Evolutionary conservation across 2,888 invertebrate species (phyloP).

Genomic region (Serrognathus titanus): DNA sequence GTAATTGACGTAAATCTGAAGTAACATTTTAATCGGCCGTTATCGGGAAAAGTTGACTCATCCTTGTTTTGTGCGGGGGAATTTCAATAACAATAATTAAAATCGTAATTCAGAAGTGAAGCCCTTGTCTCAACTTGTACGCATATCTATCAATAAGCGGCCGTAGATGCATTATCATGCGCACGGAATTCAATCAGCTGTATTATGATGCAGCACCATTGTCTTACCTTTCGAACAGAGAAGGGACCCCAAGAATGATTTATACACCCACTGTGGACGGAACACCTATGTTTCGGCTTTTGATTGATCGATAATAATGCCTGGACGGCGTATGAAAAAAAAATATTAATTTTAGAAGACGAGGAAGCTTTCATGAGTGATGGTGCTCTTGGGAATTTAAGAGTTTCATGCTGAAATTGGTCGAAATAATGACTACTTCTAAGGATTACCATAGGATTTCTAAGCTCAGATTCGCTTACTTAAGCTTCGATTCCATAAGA

Average conservation of each 20-base stretch:
- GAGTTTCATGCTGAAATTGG: too few relatives aligned
- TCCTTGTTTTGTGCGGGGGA: background rate
- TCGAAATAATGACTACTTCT: too few relatives aligned
- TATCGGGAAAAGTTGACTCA: too few relatives aligned
- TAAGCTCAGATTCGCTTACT: too few relatives aligned
- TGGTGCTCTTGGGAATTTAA: too few relatives aligned
- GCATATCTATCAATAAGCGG: constrained; percentile 6
- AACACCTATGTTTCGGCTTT: constrained; percentile 8
- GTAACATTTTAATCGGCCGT: too few relatives aligned
- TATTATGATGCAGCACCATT: constrained; percentile 7
- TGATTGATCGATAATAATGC: constrained; percentile 11
- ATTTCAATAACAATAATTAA: constrained; percentile 10
- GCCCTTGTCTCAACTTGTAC: constrained; percentile 8
- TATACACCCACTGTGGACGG: constrained; percentile 12
- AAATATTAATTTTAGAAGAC: too few relatives aligned
- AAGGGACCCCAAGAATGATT: constrained; percentile 9
- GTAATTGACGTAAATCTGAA: too few relatives aligned
- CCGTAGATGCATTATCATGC: constrained; percentile 2
- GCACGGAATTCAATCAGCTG: constrained; percentile 12
- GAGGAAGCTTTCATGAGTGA: too few relatives aligned
- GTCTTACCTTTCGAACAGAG: constrained; percentile 9
- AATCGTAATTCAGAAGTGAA: constrained; percentile 12
- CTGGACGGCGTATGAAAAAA: too few relatives aligned
- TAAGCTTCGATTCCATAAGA: too few relatives aligned
- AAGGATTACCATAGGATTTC: too few relatives aligned